Base-by-base conservation (phyloP, 2,888 invertebrate genomes). In the Cyaniris semiargus region DNA sequence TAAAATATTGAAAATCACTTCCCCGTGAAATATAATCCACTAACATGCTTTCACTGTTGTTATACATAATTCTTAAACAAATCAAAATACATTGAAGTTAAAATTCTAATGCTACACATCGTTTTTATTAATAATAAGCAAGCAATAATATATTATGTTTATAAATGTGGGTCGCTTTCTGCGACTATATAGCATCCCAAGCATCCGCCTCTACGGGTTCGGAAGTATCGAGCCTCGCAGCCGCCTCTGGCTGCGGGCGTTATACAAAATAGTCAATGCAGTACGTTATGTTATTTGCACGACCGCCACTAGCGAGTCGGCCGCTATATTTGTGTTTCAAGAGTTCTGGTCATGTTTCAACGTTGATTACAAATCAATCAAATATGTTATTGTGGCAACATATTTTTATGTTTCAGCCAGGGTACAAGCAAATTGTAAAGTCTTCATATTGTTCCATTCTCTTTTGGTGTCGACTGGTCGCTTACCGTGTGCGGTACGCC, bases 81-180 rank as follows among this genome's bases (percentile, higher is more conserved):
- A 92, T 89, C 88, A 93, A 91, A 92, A 90, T 91, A 94, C 86
- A 91, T 88, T 90, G 91, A 90, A 91, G 93, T 92, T 92, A 91
- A 93, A 92, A 92, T 87, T 93, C 94, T 94, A 94, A 90, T 89
- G 88, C 94, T 94, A 92, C 87, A 92, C 86, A 90, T 91, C 86
- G 91, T 92, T 91, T 93, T 92, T 90, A 90, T 89, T 80, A 53
- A 74, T 87, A 91, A 88, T 93, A 94, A 94, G 94, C 94, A 94
- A 94, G 94, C 93, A 94, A 93, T 93, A 92, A 92, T 92, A 93
- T 91, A n/a, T n/a, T n/a, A 91, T 84, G 86, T 92, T 90, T 88
- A 87, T 88, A 91, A 90, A 89, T 88, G 87, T 87, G 89, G 83
- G 87, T 89, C 89, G 88, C 86, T 79, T 81, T 15, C 76, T 80